phyloP scores from a whole-genome alignment of 2,113 vertebrate genomes.

The Acrocephalus arundinaceus region DNA sequence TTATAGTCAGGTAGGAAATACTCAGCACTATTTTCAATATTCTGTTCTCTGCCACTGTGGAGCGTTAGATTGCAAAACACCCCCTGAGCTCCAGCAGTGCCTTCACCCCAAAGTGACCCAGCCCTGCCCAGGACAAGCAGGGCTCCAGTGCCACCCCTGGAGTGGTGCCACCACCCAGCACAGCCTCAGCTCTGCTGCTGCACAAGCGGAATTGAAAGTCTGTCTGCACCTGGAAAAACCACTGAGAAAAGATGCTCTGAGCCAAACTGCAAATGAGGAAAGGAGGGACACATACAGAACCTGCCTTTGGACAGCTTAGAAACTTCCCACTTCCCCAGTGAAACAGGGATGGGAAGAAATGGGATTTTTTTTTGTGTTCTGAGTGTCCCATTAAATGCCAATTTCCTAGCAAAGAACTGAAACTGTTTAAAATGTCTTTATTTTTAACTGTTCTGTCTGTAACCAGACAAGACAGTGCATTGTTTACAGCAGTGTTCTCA shows the following conservation, averaged over 20 bases:
- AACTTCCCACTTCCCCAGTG: neutral
- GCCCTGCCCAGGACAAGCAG: too few species aligned
- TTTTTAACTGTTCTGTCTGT: neutral
- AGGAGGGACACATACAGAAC: neutral
- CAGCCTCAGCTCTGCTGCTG: neutral
- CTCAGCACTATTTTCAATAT: neutral
- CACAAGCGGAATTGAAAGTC: neutral
- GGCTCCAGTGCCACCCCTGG: neutral
- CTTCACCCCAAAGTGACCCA: neutral
- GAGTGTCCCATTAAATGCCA: neutral
- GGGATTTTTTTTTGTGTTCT: neutral
- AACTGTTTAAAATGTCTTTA: neutral
- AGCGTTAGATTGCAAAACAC: rapidly evolving
- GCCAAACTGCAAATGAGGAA: neutral
- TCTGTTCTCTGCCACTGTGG: neutral
- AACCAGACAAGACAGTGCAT: neutral
- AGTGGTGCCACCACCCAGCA: neutral
- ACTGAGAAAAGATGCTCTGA: neutral
- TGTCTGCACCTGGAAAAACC: neutral
- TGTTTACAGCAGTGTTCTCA: neutral
- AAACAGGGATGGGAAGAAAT: neutral
- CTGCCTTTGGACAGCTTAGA: neutral
- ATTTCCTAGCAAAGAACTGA: neutral
- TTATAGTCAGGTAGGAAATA: neutral
- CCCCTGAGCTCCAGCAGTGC: neutral